Base-by-base conservation (phyloP, 2,797 vertebrate species). In the Pantherophis alleghaniensis region DNA sequence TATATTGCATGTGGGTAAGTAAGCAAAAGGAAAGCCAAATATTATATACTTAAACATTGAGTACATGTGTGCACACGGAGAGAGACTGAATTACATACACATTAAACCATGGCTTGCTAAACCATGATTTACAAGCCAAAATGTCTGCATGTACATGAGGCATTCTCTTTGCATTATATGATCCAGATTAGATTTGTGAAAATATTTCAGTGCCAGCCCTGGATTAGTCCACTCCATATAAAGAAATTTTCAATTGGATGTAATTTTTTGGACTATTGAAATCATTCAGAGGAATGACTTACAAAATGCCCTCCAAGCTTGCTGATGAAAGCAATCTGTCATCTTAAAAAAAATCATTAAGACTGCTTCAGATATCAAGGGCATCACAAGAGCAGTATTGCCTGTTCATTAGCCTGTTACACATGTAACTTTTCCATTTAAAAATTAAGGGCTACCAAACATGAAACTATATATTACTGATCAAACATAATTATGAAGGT, bases 1-100 rank as follows among this genome's bases (percentile, higher is more conserved):
- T 98, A 98, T 93, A 96, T 98, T 91, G 98, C 98, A 16, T 98
- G 98, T 96, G 98, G 98, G 98, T 98, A 95, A 97, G 98, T 98
- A 95, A 97, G 98, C 97, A 95, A 92, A 91, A 22, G 61, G 57
- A 92, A 60, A 20, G 89, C 26, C 7, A 74, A 66, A 42, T 9
- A 56, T 24, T 87, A 7, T 14, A 20, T 69, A 56, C 12, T 87
- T 66, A 16, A 69, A 88, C 69, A 57, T 47, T 57, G 53, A 69
- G 32, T 14, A 92, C 1, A 5, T 10, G 2, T 74, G 20, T 47
- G 20, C 42, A 12, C 37, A 83, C 47, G 22, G 79, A 24, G 16
- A 37, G 32, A 37, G 42, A 24, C 79, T 83, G 20, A 47, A 83
- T 91, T 86, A 47, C 10, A n/a, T 7, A 14, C 26, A 47, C 22